Conservation (phyloP, 1,140 invertebrate genomes). For the Caenorhabditis brenneri region DNA sequence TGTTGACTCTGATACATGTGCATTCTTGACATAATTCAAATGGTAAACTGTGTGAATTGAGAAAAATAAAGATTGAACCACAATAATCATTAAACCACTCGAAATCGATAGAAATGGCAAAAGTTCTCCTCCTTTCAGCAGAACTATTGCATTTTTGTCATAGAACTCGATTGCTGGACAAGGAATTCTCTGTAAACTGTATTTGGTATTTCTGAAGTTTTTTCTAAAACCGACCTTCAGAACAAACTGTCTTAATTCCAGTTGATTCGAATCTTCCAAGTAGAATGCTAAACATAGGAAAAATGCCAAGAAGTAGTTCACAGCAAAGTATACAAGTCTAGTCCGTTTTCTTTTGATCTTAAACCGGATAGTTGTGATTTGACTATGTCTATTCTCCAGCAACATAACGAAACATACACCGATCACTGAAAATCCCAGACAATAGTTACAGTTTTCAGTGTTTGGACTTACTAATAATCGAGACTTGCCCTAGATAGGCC, state of each 20-base stretch:
- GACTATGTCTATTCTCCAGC: background rate
- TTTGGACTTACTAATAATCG: background rate
- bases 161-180: background rate
- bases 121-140: background rate
- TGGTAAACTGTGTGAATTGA: background rate
- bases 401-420: background rate
- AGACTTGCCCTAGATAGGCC: background rate
- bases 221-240: background rate
- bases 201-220: background rate
- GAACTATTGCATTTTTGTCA: background rate
- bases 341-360: background rate
- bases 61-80: background rate
- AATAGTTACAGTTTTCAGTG: background rate
- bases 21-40: background rate
- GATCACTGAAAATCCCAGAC: background rate
- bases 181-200: background rate
- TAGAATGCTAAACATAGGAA: background rate
- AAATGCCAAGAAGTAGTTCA: background rate
- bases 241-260: background rate
- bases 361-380: background rate
- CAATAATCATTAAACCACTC: background rate
- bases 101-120: background rate
- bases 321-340: background rate
- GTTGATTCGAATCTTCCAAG: background rate
- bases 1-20: background rate